Percentiles rank a stretch among this genome's conserved stretches.
Evolutionary conservation across 2,113 vertebrate species (phyloP).

Genomic region (Tauraco erythrolophus): DNA sequence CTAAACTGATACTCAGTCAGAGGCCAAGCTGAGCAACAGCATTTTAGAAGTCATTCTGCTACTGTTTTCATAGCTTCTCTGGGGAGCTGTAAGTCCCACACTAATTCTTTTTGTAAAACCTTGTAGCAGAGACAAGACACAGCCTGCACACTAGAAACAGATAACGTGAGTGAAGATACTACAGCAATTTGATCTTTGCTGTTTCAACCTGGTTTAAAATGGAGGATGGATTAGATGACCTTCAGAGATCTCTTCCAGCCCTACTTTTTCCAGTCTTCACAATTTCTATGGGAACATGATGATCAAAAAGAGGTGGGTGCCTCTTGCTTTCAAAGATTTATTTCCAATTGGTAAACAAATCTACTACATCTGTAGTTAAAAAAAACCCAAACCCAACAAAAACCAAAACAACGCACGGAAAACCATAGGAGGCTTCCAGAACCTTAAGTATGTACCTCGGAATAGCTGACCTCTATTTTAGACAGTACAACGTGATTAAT

Average conservation of each 20-base stretch:
- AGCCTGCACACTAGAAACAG: not conserved
- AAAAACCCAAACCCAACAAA: not conserved
- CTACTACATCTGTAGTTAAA: not conserved
- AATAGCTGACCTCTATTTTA: not conserved
- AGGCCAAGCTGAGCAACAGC: not conserved
- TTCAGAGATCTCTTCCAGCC: not conserved
- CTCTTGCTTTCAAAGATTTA: not conserved
- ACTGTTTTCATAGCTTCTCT: not conserved
- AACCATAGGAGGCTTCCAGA: not conserved
- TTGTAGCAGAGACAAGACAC: not conserved
- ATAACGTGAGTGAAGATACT: not conserved
- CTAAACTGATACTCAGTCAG: not conserved
- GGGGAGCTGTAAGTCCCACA: not conserved
- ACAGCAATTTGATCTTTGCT: not conserved
- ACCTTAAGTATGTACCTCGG: not conserved
- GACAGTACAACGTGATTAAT: not conserved
- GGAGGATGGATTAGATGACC: not conserved
- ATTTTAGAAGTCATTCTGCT: slow-evolving; percentile 1
- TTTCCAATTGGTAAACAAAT: not conserved
- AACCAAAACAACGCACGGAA: not conserved
- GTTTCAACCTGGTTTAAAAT: not conserved
- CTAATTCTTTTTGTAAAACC: not conserved
- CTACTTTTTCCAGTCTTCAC: not conserved
- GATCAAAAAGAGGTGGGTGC: not conserved
- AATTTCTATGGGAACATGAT: not conserved